Evolutionary conservation across 1,140 invertebrate genomes (phyloP).

Genomic region (Mercenaria mercenaria): DNA sequence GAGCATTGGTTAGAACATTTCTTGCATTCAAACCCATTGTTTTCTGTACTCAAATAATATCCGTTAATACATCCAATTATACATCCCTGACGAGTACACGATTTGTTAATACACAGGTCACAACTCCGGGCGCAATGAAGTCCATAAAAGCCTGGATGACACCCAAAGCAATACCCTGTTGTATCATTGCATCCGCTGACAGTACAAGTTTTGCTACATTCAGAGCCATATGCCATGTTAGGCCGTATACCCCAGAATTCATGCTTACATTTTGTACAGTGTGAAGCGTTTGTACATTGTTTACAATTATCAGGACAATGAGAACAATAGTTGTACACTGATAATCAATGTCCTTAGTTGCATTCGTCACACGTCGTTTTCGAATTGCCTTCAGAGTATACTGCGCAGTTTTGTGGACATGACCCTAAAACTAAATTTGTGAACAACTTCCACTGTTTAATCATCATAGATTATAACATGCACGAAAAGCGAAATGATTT

Average conservation of each 20-base stretch:
- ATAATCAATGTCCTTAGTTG: too few species aligned
- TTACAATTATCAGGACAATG: background rate
- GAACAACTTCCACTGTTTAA: too few species aligned
- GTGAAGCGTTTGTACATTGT: background rate
- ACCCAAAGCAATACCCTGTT: background rate
- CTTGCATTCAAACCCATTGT: background rate
- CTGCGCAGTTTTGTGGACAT: too few species aligned
- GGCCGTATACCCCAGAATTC: background rate
- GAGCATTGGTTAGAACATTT: background rate
- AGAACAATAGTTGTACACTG: background rate
- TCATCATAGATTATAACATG: too few species aligned
- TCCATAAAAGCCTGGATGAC: background rate
- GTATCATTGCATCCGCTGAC: too few species aligned
- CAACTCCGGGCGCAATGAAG: background rate
- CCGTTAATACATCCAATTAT: background rate
- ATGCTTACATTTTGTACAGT: too few species aligned
- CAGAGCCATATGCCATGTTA: background rate
- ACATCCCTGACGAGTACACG: background rate
- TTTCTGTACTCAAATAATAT: background rate
- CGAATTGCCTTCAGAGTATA: too few species aligned
- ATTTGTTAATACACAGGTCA: too few species aligned
- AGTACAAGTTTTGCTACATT: background rate
- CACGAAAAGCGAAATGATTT: too few species aligned
- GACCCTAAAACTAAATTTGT: too few species aligned
- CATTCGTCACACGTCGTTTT: too few species aligned